Evolutionary conservation across 1,140 invertebrate genomes (phyloP).

Genomic region (Diachasmimorpha longicaudata): DNA sequence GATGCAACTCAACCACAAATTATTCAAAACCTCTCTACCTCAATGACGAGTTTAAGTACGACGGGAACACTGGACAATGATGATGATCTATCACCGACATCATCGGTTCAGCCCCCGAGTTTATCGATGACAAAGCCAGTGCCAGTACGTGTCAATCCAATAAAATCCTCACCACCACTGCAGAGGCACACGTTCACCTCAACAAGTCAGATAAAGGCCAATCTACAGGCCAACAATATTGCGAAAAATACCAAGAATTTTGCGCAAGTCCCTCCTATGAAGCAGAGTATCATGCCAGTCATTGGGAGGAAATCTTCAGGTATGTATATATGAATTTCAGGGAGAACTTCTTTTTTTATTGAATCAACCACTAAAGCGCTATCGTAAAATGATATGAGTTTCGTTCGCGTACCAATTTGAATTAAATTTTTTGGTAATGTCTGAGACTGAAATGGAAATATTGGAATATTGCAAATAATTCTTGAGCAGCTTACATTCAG

Average conservation of each 20-base stretch:
- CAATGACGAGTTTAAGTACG: slow-evolving; percentile 52
- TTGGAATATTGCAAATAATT: too few relatives aligned
- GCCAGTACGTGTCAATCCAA: slow-evolving; percentile 56
- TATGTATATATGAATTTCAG: slow-evolving; percentile 30
- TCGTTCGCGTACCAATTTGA: too few relatives aligned
- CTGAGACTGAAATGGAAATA: too few relatives aligned
- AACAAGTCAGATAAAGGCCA: slow-evolving; percentile 59
- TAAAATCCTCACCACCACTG: slow-evolving; percentile 55
- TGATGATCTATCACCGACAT: slow-evolving; percentile 41
- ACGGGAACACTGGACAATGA: slow-evolving; percentile 41
- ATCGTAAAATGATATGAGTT: not conserved
- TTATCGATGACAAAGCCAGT: slow-evolving; percentile 51
- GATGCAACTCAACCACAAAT: slow-evolving; percentile 56
- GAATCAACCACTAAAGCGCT: not conserved
- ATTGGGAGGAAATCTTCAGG: slow-evolving; percentile 47
- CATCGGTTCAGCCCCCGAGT: slow-evolving; percentile 41
- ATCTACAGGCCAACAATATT: slow-evolving; percentile 52
- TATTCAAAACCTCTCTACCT: slow-evolving; percentile 56
- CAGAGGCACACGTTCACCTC: slow-evolving; percentile 54
- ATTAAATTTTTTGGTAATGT: too few relatives aligned
- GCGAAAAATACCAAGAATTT: slow-evolving; percentile 50
- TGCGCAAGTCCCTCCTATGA: slow-evolving; percentile 54
- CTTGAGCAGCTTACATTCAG: too few relatives aligned
- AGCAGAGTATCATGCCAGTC: slow-evolving; percentile 54
- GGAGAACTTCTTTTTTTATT: slow-evolving; percentile 1